These are phyloP conservation scores for Malurus leucopterus DNA, from an alignment of 2,797 vertebrate species.

Conservation along the genomic window DNA sequence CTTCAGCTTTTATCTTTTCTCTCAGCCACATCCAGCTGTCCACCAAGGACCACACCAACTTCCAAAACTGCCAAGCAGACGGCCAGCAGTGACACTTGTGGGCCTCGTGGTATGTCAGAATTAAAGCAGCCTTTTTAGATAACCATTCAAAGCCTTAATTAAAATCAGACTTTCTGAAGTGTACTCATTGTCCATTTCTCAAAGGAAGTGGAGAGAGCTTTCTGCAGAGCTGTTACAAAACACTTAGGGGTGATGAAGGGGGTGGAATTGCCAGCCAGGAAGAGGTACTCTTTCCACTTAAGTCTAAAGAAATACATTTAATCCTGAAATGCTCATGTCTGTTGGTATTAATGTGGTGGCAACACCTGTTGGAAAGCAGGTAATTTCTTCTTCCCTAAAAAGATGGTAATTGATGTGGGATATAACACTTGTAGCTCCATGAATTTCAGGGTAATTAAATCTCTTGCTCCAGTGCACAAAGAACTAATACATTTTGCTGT, in stretches of 20 bases:
- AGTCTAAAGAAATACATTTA: not conserved
- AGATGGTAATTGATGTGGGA: not conserved
- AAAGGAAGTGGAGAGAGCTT: not conserved
- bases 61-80: slow-evolving; percentile 79
- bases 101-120: slow-evolving; percentile 70
- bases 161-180: not conserved
- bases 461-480: not conserved
- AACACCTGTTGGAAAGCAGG: not conserved
- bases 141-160: not conserved
- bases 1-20: not conserved
- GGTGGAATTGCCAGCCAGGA: not conserved
- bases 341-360: not conserved
- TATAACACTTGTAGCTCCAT: not conserved
- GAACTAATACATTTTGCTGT: not conserved
- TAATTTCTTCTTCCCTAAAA: not conserved
- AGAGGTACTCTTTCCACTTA: not conserved
- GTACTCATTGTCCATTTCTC: not conserved
- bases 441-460: slow-evolving; percentile 22
- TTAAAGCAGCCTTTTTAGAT: not conserved
- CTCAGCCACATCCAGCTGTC: slow-evolving; percentile 39
- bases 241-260: not conserved
- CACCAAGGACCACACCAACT: slow-evolving; percentile 64
- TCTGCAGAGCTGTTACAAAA: not conserved
- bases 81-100: not conserved
- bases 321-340: not conserved